Percentiles rank a stretch among this genome's conserved stretches.
Conservation (phyloP, 2,113 vertebrate genomes). For the Leiothrix lutea region DNA sequence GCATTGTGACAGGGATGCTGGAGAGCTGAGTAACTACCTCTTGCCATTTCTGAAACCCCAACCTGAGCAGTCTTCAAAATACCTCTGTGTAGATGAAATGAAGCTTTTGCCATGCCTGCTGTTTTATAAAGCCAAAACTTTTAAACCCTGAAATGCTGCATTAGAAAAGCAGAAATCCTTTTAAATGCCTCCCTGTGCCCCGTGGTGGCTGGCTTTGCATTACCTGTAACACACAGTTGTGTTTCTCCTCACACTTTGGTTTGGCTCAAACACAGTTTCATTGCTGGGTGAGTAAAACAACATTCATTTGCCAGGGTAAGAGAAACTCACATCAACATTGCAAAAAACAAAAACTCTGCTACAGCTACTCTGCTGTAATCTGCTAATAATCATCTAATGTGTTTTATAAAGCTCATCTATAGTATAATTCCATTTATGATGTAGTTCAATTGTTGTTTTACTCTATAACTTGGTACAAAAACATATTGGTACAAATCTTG, state of each 20-base stretch:
- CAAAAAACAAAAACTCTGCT: neutral
- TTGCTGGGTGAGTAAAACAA: neutral
- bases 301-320: neutral
- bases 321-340: neutral
- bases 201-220: rapidly evolving
- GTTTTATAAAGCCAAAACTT: neutral
- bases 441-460: neutral
- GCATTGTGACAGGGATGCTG: neutral
- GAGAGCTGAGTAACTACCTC: neutral
- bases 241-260: neutral
- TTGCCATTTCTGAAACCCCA: neutral
- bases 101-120: neutral
- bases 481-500: neutral
- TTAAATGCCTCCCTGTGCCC: neutral
- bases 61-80: neutral
- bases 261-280: neutral
- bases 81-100: neutral
- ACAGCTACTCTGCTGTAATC: no score
- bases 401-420: neutral
- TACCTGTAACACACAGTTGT: neutral
- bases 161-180: constrained; percentile 2
- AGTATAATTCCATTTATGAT: neutral
- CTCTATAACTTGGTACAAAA: neutral
- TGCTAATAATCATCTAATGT: neutral
- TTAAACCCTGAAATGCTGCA: neutral